Conservation (phyloP, 2,797 vertebrate genomes). For the Pagetopsis macropterus region DNA sequence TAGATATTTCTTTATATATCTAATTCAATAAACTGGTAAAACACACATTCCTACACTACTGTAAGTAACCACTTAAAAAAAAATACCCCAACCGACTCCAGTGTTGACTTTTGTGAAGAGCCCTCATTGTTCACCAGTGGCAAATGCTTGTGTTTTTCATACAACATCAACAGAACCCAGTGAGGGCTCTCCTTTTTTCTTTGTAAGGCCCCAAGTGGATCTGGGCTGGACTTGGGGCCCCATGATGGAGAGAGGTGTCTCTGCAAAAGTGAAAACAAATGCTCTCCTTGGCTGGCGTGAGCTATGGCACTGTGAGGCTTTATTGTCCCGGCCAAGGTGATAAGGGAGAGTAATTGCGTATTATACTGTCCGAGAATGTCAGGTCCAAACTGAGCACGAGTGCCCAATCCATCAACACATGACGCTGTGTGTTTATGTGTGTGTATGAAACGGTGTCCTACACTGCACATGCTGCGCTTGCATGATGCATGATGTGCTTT, state of each 20-base stretch:
- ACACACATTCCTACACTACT: slow-evolving; percentile 9
- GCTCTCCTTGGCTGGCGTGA: slow-evolving; percentile 97
- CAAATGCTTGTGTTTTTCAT: slow-evolving; percentile 51
- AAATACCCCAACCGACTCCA: not conserved
- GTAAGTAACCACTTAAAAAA: slow-evolving; percentile 5
- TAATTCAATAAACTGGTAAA: not conserved
- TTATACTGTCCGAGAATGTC: slow-evolving; percentile 99
- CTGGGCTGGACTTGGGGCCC: slow-evolving; percentile 78
- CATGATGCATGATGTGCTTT: slow-evolving; percentile 66
- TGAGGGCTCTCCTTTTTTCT: slow-evolving; percentile 41
- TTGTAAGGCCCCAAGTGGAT: slow-evolving; percentile 57
- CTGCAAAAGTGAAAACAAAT: slow-evolving; percentile 99
- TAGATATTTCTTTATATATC: not conserved
- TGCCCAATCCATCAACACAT: slow-evolving; percentile 96
- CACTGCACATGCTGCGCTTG: slow-evolving; percentile 65
- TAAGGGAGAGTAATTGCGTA: slow-evolving; percentile 99
- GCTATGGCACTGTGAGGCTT: slow-evolving; percentile 98
- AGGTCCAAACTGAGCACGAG: slow-evolving; percentile 97
- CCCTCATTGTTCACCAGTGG: slow-evolving; percentile 51
- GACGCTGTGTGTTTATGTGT: slow-evolving; percentile 77
- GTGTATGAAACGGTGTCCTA: slow-evolving; percentile 57
- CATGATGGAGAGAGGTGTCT: slow-evolving; percentile 95
- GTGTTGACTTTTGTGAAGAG: slow-evolving; percentile 33
- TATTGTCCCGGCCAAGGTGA: slow-evolving; percentile 99
- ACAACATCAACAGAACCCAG: slow-evolving; percentile 48